These are phyloP conservation scores for Picus viridis DNA, from an alignment of 2,797 vertebrate genomes.

Conservation along the genomic window DNA sequence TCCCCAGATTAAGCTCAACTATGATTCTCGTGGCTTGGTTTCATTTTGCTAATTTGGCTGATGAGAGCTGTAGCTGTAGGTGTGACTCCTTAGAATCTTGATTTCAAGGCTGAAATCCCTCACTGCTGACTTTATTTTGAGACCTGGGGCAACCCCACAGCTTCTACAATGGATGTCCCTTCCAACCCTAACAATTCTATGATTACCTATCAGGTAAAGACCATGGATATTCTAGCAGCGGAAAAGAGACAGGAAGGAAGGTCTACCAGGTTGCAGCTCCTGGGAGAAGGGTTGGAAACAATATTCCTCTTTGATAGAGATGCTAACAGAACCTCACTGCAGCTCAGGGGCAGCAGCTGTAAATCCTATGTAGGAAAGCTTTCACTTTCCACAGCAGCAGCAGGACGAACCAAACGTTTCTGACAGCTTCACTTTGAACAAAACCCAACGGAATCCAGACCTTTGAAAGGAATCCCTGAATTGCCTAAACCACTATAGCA, in stretches of 20 bases:
- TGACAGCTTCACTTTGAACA: conserved; percentile 16
- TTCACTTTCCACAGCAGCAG: background rate
- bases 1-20: background rate
- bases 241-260: background rate
- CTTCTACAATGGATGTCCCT: background rate
- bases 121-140: background rate
- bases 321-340: background rate
- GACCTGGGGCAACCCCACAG: background rate
- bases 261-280: background rate
- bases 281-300: background rate
- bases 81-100: background rate
- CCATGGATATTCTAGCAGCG: background rate
- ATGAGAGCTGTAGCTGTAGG: background rate
- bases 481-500: background rate
- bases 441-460: background rate
- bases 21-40: background rate
- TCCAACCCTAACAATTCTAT: too few species aligned
- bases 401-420: conserved; percentile 16
- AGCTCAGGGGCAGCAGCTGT: background rate
- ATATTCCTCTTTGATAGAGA: background rate
- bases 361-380: background rate
- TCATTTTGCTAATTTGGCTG: background rate
- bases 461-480: background rate
- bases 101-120: background rate
- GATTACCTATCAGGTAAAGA: background rate